Evolutionary conservation across 2,888 invertebrate species (phyloP).

Genomic region (Eugnorisma glareosa): DNA sequence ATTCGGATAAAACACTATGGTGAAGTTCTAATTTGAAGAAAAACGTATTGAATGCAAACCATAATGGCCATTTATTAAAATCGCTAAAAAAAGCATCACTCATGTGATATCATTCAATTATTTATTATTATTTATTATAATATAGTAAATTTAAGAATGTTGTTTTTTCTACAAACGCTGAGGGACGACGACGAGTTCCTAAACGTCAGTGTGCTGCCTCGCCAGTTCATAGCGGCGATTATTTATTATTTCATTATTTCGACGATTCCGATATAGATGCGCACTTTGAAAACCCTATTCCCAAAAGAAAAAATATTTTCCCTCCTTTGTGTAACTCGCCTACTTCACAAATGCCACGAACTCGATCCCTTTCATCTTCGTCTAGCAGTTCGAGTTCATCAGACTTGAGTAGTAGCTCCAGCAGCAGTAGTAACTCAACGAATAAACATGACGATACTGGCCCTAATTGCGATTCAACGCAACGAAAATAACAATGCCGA

Average conservation of each 20-base stretch:
- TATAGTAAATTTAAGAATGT: too few species aligned
- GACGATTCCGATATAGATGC: neutral
- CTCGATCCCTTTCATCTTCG: neutral
- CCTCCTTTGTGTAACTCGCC: neutral
- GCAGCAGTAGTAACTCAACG: neutral
- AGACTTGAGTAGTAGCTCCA: conserved; percentile 3
- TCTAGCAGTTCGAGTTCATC: conserved; percentile 11
- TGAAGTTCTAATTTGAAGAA: too few species aligned
- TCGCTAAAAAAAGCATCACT: too few species aligned
- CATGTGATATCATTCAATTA: too few species aligned
- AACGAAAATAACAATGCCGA: conserved; percentile 7
- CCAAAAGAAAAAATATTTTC: conserved; percentile 1
- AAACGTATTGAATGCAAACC: too few species aligned
- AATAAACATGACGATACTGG: conserved; percentile 1
- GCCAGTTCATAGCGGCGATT: neutral
- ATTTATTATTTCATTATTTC: too few species aligned
- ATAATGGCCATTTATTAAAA: too few species aligned
- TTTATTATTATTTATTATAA: too few species aligned
- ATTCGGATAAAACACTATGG: too few species aligned
- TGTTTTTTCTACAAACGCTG: conserved; percentile 8
- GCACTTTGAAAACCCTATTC: neutral
- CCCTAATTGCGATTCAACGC: neutral
- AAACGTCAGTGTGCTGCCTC: conserved; percentile 7
- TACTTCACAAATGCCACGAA: conserved; percentile 5
- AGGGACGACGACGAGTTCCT: neutral